These are phyloP conservation scores for Trichomalopsis sarcophagae DNA, from an alignment of 1,140 invertebrate species.

Conservation along the genomic window DNA sequence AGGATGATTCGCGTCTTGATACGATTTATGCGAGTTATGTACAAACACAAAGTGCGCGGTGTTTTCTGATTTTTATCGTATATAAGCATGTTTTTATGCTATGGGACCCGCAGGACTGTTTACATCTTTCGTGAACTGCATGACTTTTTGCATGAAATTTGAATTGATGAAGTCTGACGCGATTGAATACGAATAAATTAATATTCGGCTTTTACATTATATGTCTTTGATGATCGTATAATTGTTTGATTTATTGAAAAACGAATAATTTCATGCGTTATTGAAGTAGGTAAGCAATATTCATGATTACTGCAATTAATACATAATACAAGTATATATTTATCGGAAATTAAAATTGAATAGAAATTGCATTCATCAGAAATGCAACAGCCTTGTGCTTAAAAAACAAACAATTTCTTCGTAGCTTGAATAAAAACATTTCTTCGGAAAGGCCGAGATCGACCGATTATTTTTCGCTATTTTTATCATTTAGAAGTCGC, in stretches of 20 bases:
- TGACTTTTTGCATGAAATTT: too few relatives aligned
- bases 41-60: neutral
- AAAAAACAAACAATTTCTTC: neutral
- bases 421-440: neutral
- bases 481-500: neutral
- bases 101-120: neutral
- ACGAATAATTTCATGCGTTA: too few relatives aligned
- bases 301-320: too few relatives aligned
- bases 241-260: too few relatives aligned
- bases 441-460: neutral
- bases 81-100: neutral
- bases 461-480: neutral
- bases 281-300: too few relatives aligned
- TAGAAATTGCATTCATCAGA: neutral
- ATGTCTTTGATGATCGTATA: too few relatives aligned
- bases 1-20: neutral
- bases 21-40: constrained; percentile 6
- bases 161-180: neutral
- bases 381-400: neutral
- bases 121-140: neutral
- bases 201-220: too few relatives aligned
- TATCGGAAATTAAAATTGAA: too few relatives aligned
- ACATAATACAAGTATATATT: too few relatives aligned
- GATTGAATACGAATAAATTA: neutral
- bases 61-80: neutral